Evolutionary conservation across 2,113 vertebrate genomes (phyloP).

Genomic region (Dasypus novemcinctus): DNA sequence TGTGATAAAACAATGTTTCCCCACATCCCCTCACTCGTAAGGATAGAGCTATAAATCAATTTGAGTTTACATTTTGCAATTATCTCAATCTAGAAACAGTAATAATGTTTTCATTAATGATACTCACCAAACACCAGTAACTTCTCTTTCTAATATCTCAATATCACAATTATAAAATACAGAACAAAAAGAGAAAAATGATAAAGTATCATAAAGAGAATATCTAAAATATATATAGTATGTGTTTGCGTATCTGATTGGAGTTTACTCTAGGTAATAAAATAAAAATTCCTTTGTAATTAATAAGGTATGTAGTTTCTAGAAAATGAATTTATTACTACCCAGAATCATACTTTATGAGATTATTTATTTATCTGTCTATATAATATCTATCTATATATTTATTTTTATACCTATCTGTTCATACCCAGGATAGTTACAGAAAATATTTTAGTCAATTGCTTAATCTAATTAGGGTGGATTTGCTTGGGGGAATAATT

Average conservation of each 20-base stretch:
- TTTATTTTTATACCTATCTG: background rate
- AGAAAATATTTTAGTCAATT: background rate
- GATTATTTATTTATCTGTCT: background rate
- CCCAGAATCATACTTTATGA: background rate
- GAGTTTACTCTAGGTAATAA: background rate
- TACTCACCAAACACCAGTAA: background rate
- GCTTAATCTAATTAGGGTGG: background rate
- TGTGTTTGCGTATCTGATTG: background rate
- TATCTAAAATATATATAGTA: background rate
- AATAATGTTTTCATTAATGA: background rate
- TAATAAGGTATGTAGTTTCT: background rate
- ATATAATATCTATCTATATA: no score
- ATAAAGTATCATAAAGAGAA: background rate
- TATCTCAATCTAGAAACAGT: background rate
- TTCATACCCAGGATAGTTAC: background rate
- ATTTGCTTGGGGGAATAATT: background rate
- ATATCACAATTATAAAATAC: background rate
- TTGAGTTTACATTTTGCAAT: background rate
- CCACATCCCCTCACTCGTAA: background rate
- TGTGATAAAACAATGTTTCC: slow-evolving; percentile 20
- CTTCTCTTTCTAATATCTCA: background rate
- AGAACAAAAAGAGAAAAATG: background rate
- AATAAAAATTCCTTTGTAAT: background rate
- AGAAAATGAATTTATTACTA: slow-evolving; percentile 8
- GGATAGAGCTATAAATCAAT: background rate